Percentiles rank a stretch among this genome's conserved stretches.
Conservation (phyloP, 2,888 invertebrate species). For the Cylloceria caligata region DNA sequence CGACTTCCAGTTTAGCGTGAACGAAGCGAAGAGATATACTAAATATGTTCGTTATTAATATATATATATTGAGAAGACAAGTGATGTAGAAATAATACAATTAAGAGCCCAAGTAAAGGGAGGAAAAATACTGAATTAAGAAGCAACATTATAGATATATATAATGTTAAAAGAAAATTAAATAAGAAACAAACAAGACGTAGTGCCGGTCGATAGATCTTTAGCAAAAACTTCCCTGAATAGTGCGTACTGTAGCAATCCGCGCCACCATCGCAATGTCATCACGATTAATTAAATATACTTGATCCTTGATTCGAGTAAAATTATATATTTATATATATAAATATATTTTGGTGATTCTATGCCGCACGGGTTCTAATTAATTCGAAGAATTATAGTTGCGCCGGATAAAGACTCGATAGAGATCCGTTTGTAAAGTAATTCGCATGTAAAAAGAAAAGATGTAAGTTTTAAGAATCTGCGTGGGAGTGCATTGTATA, state of each 20-base stretch:
- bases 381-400: constrained; percentile 26
- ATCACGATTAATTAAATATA: constrained; percentile 46
- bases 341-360: constrained; percentile 14
- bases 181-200: constrained; percentile 47
- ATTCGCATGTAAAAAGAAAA: constrained; percentile 65
- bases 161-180: constrained; percentile 60
- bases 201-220: constrained; percentile 55
- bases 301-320: constrained; percentile 27
- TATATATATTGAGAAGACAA: constrained; percentile 46
- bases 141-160: constrained; percentile 49
- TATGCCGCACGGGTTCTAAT: constrained; percentile 13
- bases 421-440: constrained; percentile 65
- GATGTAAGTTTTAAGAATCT: constrained; percentile 53
- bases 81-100: constrained; percentile 50
- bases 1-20: constrained; percentile 46
- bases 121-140: constrained; percentile 25
- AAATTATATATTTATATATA: constrained; percentile 25
- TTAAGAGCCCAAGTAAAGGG: constrained; percentile 44
- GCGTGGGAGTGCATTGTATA: constrained; percentile 77
- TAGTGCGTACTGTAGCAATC: constrained; percentile 31
- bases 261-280: constrained; percentile 49
- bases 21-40: constrained; percentile 35
- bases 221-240: constrained; percentile 41
- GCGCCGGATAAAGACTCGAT: constrained; percentile 41
- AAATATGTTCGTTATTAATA: constrained; percentile 59